These are phyloP conservation scores for Acropternis orthonyx DNA, from an alignment of 2,797 vertebrate genomes.

Conservation along the genomic window DNA sequence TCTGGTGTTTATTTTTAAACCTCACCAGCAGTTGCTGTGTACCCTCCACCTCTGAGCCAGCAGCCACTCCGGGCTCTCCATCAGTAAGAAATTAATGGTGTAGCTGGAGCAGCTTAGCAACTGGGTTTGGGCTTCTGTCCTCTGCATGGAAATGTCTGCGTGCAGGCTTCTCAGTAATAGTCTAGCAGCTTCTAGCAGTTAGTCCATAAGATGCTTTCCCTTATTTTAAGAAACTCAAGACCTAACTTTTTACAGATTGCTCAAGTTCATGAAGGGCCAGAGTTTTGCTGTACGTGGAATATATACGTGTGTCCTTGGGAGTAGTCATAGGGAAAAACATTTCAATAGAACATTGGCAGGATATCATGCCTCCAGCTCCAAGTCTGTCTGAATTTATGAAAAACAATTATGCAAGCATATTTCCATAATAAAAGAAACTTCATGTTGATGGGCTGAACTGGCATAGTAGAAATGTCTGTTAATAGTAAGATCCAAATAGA, in stretches of 20 bases:
- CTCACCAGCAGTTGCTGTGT: background rate
- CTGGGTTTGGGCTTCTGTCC: background rate
- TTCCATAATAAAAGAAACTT: slow-evolving; percentile 61
- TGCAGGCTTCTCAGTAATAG: background rate
- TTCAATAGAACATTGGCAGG: slow-evolving; percentile 73
- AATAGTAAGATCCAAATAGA: too few species aligned
- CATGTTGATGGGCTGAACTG: slow-evolving; percentile 37
- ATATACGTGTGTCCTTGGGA: slow-evolving; percentile 71
- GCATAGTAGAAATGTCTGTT: background rate
- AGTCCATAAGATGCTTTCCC: background rate
- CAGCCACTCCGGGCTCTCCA: background rate
- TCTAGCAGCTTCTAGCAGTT: background rate
- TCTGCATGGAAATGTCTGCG: background rate
- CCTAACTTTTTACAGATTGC: slow-evolving; percentile 17
- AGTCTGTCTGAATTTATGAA: slow-evolving; percentile 68
- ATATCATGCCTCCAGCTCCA: slow-evolving; percentile 60
- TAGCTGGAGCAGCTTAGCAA: background rate
- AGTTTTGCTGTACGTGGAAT: background rate
- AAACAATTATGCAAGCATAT: slow-evolving; percentile 72
- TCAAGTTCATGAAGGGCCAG: slow-evolving; percentile 44
- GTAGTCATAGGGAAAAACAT: slow-evolving; percentile 66
- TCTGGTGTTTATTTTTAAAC: slow-evolving; percentile 2
- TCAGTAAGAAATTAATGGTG: background rate
- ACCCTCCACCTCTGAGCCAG: background rate
- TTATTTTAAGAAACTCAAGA: background rate